phyloP scores from a whole-genome alignment of 2,113 vertebrate genomes.

The Varanus salvator region DNA sequence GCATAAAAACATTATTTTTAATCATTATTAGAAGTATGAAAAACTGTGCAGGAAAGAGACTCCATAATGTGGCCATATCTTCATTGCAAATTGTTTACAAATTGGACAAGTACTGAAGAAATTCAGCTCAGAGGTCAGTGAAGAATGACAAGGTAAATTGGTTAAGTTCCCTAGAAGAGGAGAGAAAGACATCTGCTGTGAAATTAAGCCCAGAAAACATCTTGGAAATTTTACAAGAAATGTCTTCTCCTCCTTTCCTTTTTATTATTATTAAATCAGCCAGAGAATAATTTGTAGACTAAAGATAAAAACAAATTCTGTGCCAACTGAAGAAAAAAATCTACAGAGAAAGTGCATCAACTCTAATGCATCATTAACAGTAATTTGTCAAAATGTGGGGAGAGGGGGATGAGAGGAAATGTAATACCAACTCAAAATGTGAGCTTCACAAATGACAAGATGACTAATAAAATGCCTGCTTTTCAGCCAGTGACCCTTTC shows the following conservation, averaged over 20 bases:
- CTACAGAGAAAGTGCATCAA: conserved; percentile 33
- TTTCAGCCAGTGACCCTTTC: conserved; percentile 39
- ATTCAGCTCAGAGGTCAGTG: neutral
- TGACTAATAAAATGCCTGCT: conserved; percentile 4
- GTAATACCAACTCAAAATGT: neutral
- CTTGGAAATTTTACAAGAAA: conserved; percentile 43
- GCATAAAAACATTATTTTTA: neutral
- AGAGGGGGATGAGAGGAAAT: conserved; percentile 1
- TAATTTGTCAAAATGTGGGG: neutral
- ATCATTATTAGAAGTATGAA: neutral
- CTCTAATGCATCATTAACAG: conserved; percentile 9
- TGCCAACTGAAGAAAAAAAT: neutral
- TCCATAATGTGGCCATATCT: neutral
- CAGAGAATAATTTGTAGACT: conserved; percentile 45
- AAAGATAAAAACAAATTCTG: conserved; percentile 29
- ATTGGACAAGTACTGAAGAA: neutral
- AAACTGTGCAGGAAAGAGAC: neutral
- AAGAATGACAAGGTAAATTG: neutral
- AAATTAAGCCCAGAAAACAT: neutral
- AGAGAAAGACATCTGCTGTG: conserved; percentile 20
- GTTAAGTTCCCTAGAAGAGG: neutral
- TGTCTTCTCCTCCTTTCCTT: neutral
- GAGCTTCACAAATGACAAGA: conserved; percentile 1
- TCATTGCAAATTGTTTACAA: neutral
- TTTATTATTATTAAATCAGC: neutral